These are phyloP conservation scores for Thryonomys swinderianus DNA, from an alignment of 2,113 vertebrate genomes.

Conservation along the genomic window DNA sequence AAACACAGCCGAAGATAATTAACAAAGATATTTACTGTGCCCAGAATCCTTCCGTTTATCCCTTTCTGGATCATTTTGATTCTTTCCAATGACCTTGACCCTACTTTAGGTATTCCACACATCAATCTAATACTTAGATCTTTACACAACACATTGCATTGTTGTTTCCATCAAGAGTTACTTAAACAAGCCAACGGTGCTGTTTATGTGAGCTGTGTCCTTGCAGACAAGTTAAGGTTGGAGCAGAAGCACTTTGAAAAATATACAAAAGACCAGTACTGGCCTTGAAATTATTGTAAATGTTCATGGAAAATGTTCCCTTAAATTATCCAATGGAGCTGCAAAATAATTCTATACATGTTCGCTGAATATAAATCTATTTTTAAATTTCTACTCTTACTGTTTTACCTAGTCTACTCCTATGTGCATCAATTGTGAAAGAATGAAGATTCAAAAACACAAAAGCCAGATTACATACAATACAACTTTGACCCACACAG, in stretches of 20 bases:
- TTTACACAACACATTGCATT: neutral
- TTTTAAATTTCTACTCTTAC: neutral
- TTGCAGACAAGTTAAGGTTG: neutral
- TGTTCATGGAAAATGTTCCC: neutral
- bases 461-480: neutral
- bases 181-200: neutral
- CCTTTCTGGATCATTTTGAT: neutral
- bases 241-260: constrained; percentile 5
- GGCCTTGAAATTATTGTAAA: neutral
- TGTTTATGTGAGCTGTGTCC: neutral
- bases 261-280: neutral
- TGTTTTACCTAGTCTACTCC: neutral
- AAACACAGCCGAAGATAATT: neutral
- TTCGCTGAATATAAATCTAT: neutral
- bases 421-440: neutral
- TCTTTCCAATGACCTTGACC: constrained; percentile 43
- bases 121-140: neutral
- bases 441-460: neutral
- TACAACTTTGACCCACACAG: neutral
- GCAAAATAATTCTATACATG: neutral
- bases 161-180: constrained; percentile 5
- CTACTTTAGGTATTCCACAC: neutral
- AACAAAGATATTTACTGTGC: neutral
- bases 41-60: neutral
- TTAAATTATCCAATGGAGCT: neutral